phyloP scores from a whole-genome alignment of 2,113 vertebrate genomes.

The Saguinus imperator region DNA sequence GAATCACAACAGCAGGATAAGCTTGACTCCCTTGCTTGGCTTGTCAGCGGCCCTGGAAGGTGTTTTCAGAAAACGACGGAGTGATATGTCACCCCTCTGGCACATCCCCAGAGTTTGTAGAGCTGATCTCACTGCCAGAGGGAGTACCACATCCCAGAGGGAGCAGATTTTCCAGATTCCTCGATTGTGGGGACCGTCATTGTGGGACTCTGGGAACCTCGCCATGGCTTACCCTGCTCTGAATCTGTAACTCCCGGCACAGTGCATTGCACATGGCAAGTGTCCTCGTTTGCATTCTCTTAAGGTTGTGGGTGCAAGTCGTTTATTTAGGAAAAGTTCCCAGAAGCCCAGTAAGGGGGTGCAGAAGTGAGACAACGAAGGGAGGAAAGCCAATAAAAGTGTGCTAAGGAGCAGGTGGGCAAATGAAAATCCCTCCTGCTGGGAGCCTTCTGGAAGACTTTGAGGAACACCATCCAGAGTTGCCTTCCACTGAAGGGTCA shows the following conservation, averaged over 20 bases:
- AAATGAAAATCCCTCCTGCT: neutral
- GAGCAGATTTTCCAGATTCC: neutral
- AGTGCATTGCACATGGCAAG: neutral
- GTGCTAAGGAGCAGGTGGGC: neutral
- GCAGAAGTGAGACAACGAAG: neutral
- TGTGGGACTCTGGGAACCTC: slow-evolving; percentile 29
- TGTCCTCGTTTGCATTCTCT: neutral
- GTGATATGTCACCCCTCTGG: neutral
- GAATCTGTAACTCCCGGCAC: neutral
- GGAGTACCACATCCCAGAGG: neutral
- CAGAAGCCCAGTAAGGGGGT: neutral
- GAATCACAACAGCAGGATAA: neutral
- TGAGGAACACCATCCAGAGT: neutral
- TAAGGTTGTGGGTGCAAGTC: neutral
- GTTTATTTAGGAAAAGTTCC: neutral
- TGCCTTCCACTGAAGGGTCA: neutral
- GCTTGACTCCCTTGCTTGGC: slow-evolving; percentile 31
- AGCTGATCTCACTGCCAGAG: neutral
- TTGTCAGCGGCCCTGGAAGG: neutral
- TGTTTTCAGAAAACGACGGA: slow-evolving; percentile 34
- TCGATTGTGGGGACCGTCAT: neutral
- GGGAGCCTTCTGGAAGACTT: neutral
- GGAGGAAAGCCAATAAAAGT: neutral
- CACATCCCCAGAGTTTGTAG: neutral
- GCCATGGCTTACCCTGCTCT: neutral